A percentile compares a stretch with the other conserved stretches of the same genome.
These are phyloP conservation scores for Netelia inedita DNA, from an alignment of 2,888 invertebrate genomes.

Conservation along the genomic window DNA sequence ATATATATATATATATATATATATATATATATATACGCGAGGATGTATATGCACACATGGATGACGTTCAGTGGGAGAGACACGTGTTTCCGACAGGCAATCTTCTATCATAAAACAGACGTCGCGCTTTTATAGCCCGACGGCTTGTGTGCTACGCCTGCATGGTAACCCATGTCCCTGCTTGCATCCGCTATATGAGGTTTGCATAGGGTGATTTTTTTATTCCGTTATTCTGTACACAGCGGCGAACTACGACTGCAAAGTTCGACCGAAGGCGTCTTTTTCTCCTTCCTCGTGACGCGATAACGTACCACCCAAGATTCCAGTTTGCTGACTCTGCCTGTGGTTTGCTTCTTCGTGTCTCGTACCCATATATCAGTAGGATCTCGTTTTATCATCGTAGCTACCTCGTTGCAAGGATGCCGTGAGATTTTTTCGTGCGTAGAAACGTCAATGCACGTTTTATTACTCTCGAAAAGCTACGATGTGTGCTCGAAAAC, in stretches of 20 bases:
- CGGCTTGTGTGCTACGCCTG: conserved; percentile 40
- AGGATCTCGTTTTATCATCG: not conserved
- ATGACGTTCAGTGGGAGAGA: conserved; percentile 41
- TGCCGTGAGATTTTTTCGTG: not conserved
- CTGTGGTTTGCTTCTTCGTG: not conserved
- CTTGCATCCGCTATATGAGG: conserved; percentile 47
- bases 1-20: not conserved
- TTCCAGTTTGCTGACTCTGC: conserved; percentile 38
- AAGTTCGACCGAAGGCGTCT: conserved; percentile 34
- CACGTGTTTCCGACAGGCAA: conserved; percentile 74
- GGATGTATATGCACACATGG: conserved; percentile 30
- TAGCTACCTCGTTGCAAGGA: not conserved
- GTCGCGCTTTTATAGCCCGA: conserved; percentile 67
- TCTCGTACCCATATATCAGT: not conserved
- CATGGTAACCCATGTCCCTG: conserved; percentile 25
- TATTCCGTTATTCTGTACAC: conserved; percentile 49
- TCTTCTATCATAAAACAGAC: conserved; percentile 73
- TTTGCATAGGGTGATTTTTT: conserved; percentile 66
- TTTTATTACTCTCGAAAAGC: not conserved
- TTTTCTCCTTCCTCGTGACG: conserved; percentile 22
- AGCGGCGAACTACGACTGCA: conserved; percentile 18
- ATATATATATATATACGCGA: not conserved
- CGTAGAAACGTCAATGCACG: not conserved
- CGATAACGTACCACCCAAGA: conserved; percentile 30
- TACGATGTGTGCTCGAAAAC: not conserved